Base-by-base conservation (phyloP, 2,113 vertebrate genomes). In the Phaethon lepturus region DNA sequence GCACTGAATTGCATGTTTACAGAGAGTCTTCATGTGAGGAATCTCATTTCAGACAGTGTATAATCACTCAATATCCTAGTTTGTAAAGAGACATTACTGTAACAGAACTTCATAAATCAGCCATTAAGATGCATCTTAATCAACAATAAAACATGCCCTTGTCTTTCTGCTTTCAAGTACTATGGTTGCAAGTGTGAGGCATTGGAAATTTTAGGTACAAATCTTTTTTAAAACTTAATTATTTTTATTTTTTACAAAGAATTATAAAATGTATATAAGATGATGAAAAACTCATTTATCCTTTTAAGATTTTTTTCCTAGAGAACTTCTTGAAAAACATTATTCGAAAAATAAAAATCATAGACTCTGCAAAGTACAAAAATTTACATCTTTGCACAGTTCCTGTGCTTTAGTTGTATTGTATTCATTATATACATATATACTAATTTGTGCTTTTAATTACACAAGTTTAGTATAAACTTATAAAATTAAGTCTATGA, bases 331-430 rank as follows among this genome's bases (percentile, higher is more conserved):
- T 78, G 81, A 92, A 96, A 97, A 96, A 95, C 89, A 96, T 96
- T 93, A 96, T 93, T 82, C 91, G 96, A 97, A 97, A 97, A 97
- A 98, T 96, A 96, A 98, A 97, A 97, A 96, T 87, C 95, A 96
- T 77, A 94, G 92, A 94, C 96, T 97, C 97, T 96, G 92, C 76
- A 95, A 97, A 98, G 89, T 94, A 97, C 75, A 96, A 97, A 98
- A 97, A 97, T 97, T 95, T 97, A 97, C 97, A 97, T 95, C 96
- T 96, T 19, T 69, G 96, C 94, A 95, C 94, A 93, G 80, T 73
- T 95, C 75, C 96, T 93, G 97, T 96, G 96, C 96, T 95, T 93
- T 93, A 94, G 45, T 44, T 96, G 85, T 69, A 90, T 11, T 86
- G 86, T 93, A 77, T 96, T 95, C 96, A 90, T 96, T 96, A 97